phyloP scores from a whole-genome alignment of 2,113 vertebrate species.

The Peucedramus taeniatus region DNA sequence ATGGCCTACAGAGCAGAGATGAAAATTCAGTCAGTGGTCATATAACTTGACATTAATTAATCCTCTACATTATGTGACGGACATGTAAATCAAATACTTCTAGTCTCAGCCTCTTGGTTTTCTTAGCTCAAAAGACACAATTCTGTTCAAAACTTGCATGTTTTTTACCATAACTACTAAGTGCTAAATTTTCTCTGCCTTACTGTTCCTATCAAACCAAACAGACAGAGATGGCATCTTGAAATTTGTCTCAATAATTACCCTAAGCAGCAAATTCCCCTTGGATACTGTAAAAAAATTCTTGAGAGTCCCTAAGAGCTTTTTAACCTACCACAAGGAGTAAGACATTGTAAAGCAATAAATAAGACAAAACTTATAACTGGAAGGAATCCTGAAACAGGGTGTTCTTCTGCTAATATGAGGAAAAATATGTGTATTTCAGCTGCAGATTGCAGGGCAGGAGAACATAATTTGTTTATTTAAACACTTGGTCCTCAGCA shows the following conservation, averaged over 20 bases:
- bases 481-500: background rate
- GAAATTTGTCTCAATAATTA: background rate
- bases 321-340: background rate
- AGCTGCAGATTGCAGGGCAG: background rate
- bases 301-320: background rate
- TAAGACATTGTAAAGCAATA: background rate
- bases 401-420: background rate
- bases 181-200: background rate
- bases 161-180: background rate
- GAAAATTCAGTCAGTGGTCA: background rate
- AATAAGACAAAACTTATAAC: background rate
- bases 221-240: background rate
- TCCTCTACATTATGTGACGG: background rate
- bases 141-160: background rate
- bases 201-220: background rate
- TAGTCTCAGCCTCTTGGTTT: background rate
- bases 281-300: background rate
- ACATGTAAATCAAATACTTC: background rate
- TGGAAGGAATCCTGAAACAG: background rate
- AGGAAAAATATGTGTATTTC: background rate
- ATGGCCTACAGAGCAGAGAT: background rate
- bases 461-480: background rate
- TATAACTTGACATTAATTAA: background rate
- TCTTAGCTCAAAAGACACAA: background rate
- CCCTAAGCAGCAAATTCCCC: background rate